phyloP scores from a whole-genome alignment of 2,888 invertebrate species.

The Rotaria magnacalcarata region DNA sequence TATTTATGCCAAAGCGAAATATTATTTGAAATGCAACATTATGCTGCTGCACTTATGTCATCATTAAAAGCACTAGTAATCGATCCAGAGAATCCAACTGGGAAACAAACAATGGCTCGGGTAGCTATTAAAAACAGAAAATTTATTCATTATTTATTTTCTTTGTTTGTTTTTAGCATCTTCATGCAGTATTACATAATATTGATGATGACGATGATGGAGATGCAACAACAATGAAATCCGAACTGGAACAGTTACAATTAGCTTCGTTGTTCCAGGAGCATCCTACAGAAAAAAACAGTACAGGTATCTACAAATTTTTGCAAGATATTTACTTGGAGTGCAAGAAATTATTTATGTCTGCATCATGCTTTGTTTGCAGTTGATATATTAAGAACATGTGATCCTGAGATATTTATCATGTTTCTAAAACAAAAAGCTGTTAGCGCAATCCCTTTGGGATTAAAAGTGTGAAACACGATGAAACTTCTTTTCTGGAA shows the following conservation, averaged over 20 bases:
- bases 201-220: background rate
- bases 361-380: too few species aligned
- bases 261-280: background rate
- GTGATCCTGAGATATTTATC: too few species aligned
- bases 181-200: constrained; percentile 1
- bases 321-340: too few species aligned
- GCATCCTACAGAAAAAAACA: background rate
- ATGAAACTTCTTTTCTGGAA: too few species aligned
- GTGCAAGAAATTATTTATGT: too few species aligned
- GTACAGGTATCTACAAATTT: background rate
- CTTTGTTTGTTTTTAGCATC: background rate
- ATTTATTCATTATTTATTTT: background rate
- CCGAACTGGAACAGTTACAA: background rate
- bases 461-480: too few species aligned
- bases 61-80: background rate
- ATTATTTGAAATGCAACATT: constrained; percentile 1
- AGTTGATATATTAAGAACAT: too few species aligned
- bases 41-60: background rate
- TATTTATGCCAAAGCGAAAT: constrained; percentile 14
- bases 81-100: background rate
- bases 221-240: background rate
- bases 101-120: background rate
- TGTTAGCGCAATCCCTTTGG: too few species aligned
- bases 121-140: background rate
- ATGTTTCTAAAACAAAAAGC: too few species aligned